Percentiles rank a stretch among this genome's conserved stretches.
Conservation (phyloP, 1,140 invertebrate species). For the Aphelenchoides besseyi region DNA sequence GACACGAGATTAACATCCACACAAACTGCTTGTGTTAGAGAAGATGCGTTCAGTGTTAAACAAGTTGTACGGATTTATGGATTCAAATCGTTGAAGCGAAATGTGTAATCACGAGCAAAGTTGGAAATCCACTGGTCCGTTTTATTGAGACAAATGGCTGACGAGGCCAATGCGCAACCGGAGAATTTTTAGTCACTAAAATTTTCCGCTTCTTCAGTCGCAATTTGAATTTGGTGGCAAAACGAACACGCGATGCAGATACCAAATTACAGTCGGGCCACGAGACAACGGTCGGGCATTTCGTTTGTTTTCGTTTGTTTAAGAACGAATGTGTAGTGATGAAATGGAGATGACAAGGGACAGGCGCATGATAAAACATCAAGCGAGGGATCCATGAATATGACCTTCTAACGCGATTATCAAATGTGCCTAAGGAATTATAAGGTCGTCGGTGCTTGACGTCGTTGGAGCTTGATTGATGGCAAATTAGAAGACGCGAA, state of each 20-base stretch:
- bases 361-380: no score
- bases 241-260: background rate
- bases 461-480: no score
- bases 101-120: background rate
- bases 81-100: no score
- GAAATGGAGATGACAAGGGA: background rate
- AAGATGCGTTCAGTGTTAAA: background rate
- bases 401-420: no score
- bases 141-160: background rate
- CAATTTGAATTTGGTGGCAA: background rate
- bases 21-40: background rate
- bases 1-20: no score
- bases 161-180: no score
- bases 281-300: background rate
- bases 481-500: no score
- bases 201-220: slow-evolving; percentile 1
- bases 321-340: background rate
- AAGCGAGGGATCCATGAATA: no score
- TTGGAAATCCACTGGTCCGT: background rate
- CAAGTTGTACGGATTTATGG: background rate
- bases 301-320: background rate
- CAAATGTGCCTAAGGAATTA: no score
- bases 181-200: background rate
- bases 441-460: no score
- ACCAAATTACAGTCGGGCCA: background rate